Evolutionary conservation across 2,113 vertebrate genomes (phyloP).

Genomic region (Piaya cayana): DNA sequence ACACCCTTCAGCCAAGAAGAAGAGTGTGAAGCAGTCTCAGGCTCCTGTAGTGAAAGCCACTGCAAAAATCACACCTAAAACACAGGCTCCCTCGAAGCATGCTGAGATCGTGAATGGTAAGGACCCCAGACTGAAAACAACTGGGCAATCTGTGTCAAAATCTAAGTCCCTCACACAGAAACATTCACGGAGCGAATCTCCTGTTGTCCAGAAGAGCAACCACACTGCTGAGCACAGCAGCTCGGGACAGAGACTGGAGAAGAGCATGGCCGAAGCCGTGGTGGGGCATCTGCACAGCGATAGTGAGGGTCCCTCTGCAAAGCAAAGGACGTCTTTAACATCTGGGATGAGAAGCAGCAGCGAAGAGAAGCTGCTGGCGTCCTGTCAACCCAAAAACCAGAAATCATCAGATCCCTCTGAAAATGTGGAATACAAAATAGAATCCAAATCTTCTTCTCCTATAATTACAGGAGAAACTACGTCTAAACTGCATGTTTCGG

Average conservation of each 20-base stretch:
- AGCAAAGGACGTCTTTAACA: conserved; percentile 26
- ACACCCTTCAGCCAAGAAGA: conserved; percentile 79
- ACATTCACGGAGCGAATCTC: conserved; percentile 62
- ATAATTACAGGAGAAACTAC: neutral
- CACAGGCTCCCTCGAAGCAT: conserved; percentile 67
- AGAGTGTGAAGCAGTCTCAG: conserved; percentile 72
- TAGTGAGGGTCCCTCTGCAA: conserved; percentile 29
- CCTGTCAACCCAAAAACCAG: neutral
- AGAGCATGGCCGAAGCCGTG: neutral
- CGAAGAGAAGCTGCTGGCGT: neutral
- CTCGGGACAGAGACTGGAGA: conserved; percentile 40
- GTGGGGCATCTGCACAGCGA: neutral
- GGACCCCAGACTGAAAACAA: conserved; percentile 71
- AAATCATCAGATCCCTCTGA: conserved; percentile 33
- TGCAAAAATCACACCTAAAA: conserved; percentile 76
- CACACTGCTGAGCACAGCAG: neutral
- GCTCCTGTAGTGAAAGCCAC: conserved; percentile 71
- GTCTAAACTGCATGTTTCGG: conserved; percentile 10
- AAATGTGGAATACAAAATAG: conserved; percentile 12
- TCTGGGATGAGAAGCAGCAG: neutral
- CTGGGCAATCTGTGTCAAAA: conserved; percentile 57
- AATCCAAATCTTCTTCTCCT: neutral
- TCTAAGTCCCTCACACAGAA: conserved; percentile 61
- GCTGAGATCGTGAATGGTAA: conserved; percentile 62
- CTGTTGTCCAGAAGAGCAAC: conserved; percentile 50